Evolutionary conservation across 2,888 invertebrate species (phyloP).

Genomic region (Hirtodrosophila alboralis): DNA sequence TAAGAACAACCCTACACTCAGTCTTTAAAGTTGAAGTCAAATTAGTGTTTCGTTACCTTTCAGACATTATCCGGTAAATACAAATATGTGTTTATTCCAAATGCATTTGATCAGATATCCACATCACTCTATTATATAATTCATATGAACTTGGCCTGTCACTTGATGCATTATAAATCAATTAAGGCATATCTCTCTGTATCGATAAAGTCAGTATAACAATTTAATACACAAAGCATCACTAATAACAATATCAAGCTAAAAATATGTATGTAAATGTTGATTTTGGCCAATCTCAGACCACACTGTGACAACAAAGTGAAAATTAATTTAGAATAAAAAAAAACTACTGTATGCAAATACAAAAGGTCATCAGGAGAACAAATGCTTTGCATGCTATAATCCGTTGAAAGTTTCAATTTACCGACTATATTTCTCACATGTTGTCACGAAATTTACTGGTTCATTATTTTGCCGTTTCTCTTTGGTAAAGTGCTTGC

Average conservation of each 20-base stretch:
- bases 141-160: slow-evolving; percentile 1
- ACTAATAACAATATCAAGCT: not conserved
- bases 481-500: slow-evolving; percentile 18
- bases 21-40: too few species aligned
- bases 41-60: too few species aligned
- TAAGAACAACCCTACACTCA: too few species aligned
- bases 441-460: slow-evolving; percentile 41
- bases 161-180: slow-evolving; percentile 23
- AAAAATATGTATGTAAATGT: not conserved
- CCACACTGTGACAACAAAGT: not conserved
- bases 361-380: not conserved
- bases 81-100: not conserved
- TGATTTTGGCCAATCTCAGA: slow-evolving; percentile 16
- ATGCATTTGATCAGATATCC: not conserved
- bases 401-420: slow-evolving; percentile 38
- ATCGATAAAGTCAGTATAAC: slow-evolving; percentile 8
- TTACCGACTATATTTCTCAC: slow-evolving; percentile 32
- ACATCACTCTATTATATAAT: slow-evolving; percentile 20
- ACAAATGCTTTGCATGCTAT: slow-evolving; percentile 24
- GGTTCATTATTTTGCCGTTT: slow-evolving; percentile 62
- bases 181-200: slow-evolving; percentile 15
- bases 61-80: too few species aligned
- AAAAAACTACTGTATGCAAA: slow-evolving; percentile 1
- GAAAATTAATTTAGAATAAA: slow-evolving; percentile 22
- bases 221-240: slow-evolving; percentile 31